A percentile compares a stretch with the other conserved stretches of the same genome.
phyloP scores from a whole-genome alignment of 2,888 invertebrate species.

The Calliopum simillimum region DNA sequence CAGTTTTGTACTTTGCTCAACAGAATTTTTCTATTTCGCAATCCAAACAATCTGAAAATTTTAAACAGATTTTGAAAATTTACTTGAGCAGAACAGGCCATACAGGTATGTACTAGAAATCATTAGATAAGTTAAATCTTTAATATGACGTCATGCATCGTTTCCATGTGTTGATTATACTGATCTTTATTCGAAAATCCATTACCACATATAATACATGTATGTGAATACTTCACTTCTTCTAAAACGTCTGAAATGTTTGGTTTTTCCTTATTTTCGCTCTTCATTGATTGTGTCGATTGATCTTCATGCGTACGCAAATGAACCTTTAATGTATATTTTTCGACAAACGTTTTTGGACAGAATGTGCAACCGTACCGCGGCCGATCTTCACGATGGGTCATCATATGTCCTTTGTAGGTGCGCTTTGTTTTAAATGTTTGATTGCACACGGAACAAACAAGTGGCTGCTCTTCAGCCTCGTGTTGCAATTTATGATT shows the following conservation, averaged over 20 bases:
- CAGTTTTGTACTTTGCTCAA: too few species aligned
- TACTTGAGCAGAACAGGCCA: too few species aligned
- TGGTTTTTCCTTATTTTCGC: too few species aligned
- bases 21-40: too few species aligned
- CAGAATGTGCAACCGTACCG: constrained; percentile 59
- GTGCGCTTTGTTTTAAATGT: constrained; percentile 63
- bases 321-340: constrained; percentile 64
- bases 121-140: constrained; percentile 25
- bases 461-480: constrained; percentile 63
- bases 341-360: constrained; percentile 62
- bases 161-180: constrained; percentile 51
- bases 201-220: constrained; percentile 49
- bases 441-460: constrained; percentile 61
- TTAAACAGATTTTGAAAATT: too few species aligned
- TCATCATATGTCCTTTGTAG: constrained; percentile 60
- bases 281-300: too few species aligned
- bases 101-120: too few species aligned
- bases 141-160: constrained; percentile 52
- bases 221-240: too few species aligned
- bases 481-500: constrained; percentile 62
- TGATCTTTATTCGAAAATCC: constrained; percentile 45
- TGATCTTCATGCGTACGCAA: constrained; percentile 54
- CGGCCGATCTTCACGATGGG: constrained; percentile 62
- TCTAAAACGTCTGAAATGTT: too few species aligned
- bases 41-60: too few species aligned